phyloP scores from a whole-genome alignment of 1,140 invertebrate species.

The Pararge aegeria region DNA sequence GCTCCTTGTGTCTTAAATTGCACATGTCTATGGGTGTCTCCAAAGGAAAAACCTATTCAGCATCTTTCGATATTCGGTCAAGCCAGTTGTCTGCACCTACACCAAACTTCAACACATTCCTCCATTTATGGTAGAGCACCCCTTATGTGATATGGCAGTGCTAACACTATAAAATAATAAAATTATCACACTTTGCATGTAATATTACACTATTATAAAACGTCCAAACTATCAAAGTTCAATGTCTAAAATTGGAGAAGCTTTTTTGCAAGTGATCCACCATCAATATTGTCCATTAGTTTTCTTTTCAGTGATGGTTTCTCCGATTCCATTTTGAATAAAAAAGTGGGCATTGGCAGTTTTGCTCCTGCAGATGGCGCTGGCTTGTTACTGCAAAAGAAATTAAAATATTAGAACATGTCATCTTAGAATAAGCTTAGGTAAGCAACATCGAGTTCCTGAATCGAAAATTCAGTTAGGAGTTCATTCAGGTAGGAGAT shows the following conservation, averaged over 20 bases:
- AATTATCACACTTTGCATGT: not conserved
- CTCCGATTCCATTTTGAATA: constrained; percentile 80
- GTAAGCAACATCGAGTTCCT: too few species aligned
- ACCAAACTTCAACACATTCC: too few species aligned
- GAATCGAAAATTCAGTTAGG: too few species aligned
- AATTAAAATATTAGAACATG: constrained; percentile 21
- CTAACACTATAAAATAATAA: not conserved
- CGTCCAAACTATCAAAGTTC: not conserved
- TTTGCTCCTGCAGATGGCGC: constrained; percentile 89
- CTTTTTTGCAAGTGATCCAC: constrained; percentile 84
- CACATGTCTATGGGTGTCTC: constrained; percentile 21
- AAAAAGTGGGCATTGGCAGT: constrained; percentile 88
- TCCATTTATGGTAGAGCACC: too few species aligned
- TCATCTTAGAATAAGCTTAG: not conserved
- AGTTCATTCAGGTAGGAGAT: too few species aligned
- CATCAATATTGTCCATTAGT: constrained; percentile 85
- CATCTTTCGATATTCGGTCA: too few species aligned
- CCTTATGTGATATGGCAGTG: constrained; percentile 34
- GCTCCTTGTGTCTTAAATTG: constrained; percentile 32
- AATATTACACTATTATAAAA: not conserved
- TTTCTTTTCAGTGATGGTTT: constrained; percentile 88
- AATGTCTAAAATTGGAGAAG: constrained; percentile 78
- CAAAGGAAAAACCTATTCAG: too few species aligned
- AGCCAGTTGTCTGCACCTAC: too few species aligned
- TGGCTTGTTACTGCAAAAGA: constrained; percentile 89